These are phyloP conservation scores for Dascillus cervinus DNA, from an alignment of 2,888 invertebrate genomes.

Conservation along the genomic window DNA sequence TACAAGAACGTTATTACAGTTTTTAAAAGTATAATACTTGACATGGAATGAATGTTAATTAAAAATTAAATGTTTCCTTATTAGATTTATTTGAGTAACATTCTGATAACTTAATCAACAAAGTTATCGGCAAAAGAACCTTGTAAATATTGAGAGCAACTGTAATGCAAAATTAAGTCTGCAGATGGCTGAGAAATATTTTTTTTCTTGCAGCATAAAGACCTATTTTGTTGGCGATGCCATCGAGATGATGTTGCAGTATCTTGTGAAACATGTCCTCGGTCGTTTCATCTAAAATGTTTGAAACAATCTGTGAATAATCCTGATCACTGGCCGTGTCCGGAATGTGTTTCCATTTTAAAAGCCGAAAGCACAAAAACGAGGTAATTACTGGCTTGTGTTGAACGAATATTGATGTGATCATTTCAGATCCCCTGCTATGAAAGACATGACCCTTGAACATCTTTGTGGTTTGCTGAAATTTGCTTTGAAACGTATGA, in stretches of 20 bases:
- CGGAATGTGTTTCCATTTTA: slow-evolving; percentile 71
- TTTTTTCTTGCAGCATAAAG: slow-evolving; percentile 42
- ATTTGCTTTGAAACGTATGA: slow-evolving; percentile 74
- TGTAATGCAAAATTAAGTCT: no score
- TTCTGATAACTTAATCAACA: no score
- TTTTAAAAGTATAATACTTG: no score
- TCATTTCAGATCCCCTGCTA: slow-evolving; percentile 53
- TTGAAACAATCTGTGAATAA: slow-evolving; percentile 46
- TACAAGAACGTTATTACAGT: no score
- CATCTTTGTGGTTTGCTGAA: slow-evolving; percentile 71
- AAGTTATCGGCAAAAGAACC: no score
- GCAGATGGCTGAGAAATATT: no score
- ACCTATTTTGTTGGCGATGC: slow-evolving; percentile 88
- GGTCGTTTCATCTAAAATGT: slow-evolving; percentile 79
- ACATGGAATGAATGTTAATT: no score
- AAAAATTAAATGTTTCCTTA: no score
- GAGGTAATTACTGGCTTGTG: slow-evolving; percentile 42
- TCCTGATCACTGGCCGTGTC: slow-evolving; percentile 71
- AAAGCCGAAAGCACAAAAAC: slow-evolving; percentile 65
- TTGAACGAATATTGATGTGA: no score
- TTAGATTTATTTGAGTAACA: no score
- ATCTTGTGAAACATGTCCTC: slow-evolving; percentile 74
- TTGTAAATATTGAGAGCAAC: no score
- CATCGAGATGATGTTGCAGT: slow-evolving; percentile 61
- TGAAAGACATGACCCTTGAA: slow-evolving; percentile 65